Conservation (phyloP, 2,113 vertebrate species). For the Saccopteryx leptura region DNA sequence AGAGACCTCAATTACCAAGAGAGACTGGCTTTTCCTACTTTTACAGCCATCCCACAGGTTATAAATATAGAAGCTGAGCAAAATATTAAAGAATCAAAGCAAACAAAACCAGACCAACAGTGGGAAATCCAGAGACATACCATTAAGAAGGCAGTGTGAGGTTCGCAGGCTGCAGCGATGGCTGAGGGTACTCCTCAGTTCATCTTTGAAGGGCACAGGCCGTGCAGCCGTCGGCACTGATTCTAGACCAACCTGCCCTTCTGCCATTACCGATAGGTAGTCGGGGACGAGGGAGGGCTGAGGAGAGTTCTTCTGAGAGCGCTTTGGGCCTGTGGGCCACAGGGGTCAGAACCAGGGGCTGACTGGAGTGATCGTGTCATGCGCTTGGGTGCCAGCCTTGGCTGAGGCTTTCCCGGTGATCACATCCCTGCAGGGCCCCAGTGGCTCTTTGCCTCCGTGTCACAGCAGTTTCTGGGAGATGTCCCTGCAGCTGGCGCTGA, state of each 20-base stretch:
- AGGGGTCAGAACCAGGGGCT: not conserved
- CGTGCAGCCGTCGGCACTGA: not conserved
- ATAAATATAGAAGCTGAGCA: conserved; percentile 1
- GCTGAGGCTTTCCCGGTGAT: not conserved
- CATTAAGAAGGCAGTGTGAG: not conserved
- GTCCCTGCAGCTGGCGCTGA: not conserved
- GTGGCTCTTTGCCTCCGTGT: not conserved
- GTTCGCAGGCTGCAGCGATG: not conserved
- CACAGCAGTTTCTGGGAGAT: not conserved
- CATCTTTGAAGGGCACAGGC: too few relatives aligned
- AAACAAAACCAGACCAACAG: not conserved
- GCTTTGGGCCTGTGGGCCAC: not conserved
- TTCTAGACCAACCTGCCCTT: not conserved
- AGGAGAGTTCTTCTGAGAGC: not conserved
- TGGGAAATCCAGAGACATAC: not conserved
- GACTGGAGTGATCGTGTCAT: not conserved
- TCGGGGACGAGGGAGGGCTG: not conserved
- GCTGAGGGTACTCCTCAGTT: not conserved
- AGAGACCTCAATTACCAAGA: not conserved
- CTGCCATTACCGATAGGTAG: not conserved
- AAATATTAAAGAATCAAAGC: not conserved
- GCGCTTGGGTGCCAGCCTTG: not conserved
- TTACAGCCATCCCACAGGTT: not conserved
- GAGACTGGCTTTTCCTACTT: not conserved
- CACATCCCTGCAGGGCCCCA: not conserved